phyloP scores from a whole-genome alignment of 2,888 invertebrate species.

The Melieria picta region DNA sequence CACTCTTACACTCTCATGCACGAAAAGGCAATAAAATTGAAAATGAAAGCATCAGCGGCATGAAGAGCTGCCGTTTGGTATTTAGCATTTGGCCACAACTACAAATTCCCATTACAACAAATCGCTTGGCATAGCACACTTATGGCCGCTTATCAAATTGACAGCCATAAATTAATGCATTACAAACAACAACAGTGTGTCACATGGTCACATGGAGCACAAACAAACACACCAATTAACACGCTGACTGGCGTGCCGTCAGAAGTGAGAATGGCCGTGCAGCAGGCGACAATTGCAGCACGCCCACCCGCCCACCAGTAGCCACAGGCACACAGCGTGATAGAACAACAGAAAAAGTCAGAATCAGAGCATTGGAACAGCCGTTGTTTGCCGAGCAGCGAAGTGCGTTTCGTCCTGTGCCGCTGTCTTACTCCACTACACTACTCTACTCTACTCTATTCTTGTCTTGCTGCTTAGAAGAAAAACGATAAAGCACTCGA shows the following conservation, averaged over 20 bases:
- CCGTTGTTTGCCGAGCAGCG: no score
- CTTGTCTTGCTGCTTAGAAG: no score
- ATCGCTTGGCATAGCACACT: constrained; percentile 22
- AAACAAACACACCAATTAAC: constrained; percentile 14
- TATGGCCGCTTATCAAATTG: constrained; percentile 33
- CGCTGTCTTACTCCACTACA: no score
- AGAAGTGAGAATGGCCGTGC: not conserved
- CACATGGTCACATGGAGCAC: constrained; percentile 24
- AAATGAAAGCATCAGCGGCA: no score
- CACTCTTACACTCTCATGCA: no score
- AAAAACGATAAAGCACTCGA: no score
- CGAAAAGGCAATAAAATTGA: no score
- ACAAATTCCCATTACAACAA: constrained; percentile 1
- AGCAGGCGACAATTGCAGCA: not conserved
- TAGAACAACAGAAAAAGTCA: no score
- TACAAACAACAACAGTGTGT: constrained; percentile 27
- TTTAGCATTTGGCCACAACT: constrained; percentile 20
- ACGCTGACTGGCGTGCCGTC: not conserved
- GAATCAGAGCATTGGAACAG: no score
- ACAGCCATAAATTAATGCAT: constrained; percentile 30
- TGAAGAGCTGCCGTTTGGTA: not conserved
- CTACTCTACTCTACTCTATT: no score
- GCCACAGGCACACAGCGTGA: not conserved
- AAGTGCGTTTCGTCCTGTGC: no score
- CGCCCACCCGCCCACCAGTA: not conserved